Base-by-base conservation (phyloP, 2,888 invertebrate genomes). In the Ormyrus pomaceus region DNA sequence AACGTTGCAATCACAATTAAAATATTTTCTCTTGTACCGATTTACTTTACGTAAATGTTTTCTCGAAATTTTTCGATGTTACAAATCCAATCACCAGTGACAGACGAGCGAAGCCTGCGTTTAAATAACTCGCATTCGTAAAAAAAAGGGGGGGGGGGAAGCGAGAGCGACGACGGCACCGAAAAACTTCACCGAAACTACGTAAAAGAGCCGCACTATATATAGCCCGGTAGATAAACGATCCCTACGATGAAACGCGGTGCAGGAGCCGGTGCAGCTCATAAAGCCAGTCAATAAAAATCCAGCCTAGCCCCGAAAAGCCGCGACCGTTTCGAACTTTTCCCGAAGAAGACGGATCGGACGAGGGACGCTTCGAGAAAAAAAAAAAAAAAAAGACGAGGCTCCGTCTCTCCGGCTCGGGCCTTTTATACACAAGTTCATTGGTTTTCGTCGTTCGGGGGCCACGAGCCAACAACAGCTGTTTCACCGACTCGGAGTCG, bases 381-480 rank as follows among this genome's bases (percentile, higher is more conserved):
- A 4, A 4, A 34, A 34, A 34, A 34, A 34, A 34, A 34, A 19
- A 0, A 2, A 2, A 19, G 19, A 34, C 34, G 34, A 34, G 34
- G 34, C 34, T 34, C 34, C 34, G 34, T 34, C 34, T 34, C 34
- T 34, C 34, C 34, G 34, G 34, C 34, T 55, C 19, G 55, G 19
- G 55, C 56, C 77, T 64, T 71, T 71, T 59, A 65, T 56, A 65
- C 50, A 45, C 74, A 69, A 79, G 69, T 79, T 74, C 65, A 77
- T 69, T 50, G 73, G 79, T 66, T 58, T 61, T 62, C 69, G 11
- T 56, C 50, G 46, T 10, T 48, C 59, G 70, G 77, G 65, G 70
- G 80, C 76, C 50, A 46, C 68, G 73, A 10, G 72, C 75, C 74
- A 81, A 77, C 74, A 81, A 65, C 69, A 74, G 71, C 71, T 71